phyloP scores from a whole-genome alignment of 2,888 invertebrate genomes.

The Kuschelorhynchus macadamiae region DNA sequence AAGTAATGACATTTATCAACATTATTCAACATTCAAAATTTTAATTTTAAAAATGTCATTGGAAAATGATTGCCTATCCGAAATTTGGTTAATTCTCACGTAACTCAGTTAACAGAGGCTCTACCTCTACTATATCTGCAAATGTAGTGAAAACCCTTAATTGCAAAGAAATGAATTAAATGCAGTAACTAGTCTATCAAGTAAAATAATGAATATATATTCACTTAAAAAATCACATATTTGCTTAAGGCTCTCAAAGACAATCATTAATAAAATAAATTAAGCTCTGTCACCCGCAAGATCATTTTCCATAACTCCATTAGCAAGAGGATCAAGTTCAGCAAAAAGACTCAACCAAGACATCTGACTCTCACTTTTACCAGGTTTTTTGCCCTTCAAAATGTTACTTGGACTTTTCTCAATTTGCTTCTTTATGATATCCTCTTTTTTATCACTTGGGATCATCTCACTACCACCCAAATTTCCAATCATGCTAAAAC shows the following conservation, averaged over 20 bases:
- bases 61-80: no score
- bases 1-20: no score
- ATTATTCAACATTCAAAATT: no score
- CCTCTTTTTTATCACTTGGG: neutral
- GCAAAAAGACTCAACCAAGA: constrained; percentile 93
- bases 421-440: neutral
- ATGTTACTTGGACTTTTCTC: constrained; percentile 31
- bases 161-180: no score
- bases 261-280: constrained; percentile 14
- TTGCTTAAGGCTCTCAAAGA: neutral
- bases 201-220: constrained; percentile 5
- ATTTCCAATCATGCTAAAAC: constrained; percentile 49
- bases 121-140: no score
- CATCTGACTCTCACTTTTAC: constrained; percentile 62
- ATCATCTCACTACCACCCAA: no score
- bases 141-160: no score
- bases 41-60: no score
- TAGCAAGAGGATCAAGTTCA: constrained; percentile 91
- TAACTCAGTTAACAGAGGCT: no score
- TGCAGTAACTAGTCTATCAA: no score
- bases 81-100: no score
- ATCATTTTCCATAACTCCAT: constrained; percentile 75
- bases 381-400: constrained; percentile 28
- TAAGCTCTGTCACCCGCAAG: constrained; percentile 57
- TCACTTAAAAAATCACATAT: constrained; percentile 20